A percentile compares a stretch with the other conserved stretches of the same genome.
Evolutionary conservation across 92 coral and sea anemone species (phyloP).

Genomic region (Heliopora coerulea): DNA sequence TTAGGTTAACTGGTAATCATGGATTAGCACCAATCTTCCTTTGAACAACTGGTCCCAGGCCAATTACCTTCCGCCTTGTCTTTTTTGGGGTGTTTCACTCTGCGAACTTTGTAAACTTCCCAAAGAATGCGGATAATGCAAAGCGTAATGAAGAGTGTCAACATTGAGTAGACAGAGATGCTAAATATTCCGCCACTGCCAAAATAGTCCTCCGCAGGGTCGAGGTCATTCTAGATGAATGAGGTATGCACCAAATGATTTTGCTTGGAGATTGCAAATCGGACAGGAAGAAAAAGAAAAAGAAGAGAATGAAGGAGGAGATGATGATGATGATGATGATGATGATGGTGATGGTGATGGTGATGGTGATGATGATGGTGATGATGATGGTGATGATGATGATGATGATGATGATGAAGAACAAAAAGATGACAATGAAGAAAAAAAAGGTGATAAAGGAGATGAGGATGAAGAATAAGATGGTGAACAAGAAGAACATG

Average conservation of each 20-base stretch:
- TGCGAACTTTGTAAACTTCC: constrained; percentile 58
- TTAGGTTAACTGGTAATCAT: too few species aligned
- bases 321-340: too few species aligned
- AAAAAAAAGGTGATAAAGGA: neutral
- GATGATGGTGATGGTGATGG: too few species aligned
- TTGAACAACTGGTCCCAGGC: too few species aligned
- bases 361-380: too few species aligned
- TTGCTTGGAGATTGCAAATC: constrained; percentile 2
- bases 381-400: too few species aligned
- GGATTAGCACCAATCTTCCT: too few species aligned
- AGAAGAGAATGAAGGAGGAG: too few species aligned
- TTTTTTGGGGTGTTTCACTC: neutral
- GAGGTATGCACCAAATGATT: constrained; percentile 29
- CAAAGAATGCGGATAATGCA: constrained; percentile 62
- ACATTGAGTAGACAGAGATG: constrained; percentile 77
- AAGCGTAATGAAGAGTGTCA: constrained; percentile 66
- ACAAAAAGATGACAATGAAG: too few species aligned
- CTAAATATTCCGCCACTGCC: constrained; percentile 98
- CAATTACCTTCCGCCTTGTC: neutral
- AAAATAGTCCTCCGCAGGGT: constrained; percentile 84
- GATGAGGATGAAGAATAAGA: neutral
- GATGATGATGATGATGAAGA: too few species aligned
- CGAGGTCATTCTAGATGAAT: neutral
- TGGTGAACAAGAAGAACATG: neutral
- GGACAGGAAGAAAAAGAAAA: too few species aligned